Evolutionary conservation across 2,888 invertebrate species (phyloP).

Genomic region (Tuta absoluta): DNA sequence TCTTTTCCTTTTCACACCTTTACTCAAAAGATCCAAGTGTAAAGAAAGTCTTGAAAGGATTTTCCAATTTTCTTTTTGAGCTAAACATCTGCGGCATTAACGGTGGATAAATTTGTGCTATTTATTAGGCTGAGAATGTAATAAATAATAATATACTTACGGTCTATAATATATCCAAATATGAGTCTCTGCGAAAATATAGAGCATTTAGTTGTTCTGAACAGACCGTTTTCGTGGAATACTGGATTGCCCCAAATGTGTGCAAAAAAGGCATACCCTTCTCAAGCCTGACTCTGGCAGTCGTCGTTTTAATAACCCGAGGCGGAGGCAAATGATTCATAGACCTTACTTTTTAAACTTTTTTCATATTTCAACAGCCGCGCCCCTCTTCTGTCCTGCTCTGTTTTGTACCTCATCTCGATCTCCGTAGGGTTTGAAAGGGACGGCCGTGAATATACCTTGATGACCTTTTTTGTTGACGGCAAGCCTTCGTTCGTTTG

Average conservation of each 20-base stretch:
- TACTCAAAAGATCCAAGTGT: slow-evolving; percentile 15
- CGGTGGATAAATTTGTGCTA: neutral
- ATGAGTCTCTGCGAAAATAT: neutral
- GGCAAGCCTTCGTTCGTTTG: slow-evolving; percentile 39
- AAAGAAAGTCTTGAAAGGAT: slow-evolving; percentile 17
- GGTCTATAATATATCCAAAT: no score
- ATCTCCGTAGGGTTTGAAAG: slow-evolving; percentile 34
- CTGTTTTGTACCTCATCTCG: slow-evolving; percentile 8
- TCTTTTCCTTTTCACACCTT: slow-evolving; percentile 18
- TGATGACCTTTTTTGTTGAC: slow-evolving; percentile 40
- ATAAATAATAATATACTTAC: neutral
- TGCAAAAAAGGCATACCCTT: neutral
- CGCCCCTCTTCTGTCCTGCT: slow-evolving; percentile 27
- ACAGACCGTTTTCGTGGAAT: neutral
- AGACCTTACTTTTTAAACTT: slow-evolving; percentile 19
- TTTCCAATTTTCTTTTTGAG: slow-evolving; percentile 13
- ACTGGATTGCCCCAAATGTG: neutral
- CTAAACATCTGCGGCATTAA: slow-evolving; percentile 2
- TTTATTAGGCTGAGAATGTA: neutral
- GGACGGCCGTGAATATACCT: slow-evolving; percentile 40
- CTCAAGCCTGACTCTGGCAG: slow-evolving; percentile 14
- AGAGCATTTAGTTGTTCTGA: neutral
- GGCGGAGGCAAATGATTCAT: slow-evolving; percentile 24
- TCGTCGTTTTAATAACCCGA: slow-evolving; percentile 6
- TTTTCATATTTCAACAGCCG: slow-evolving; percentile 20